A percentile compares a stretch with the other conserved stretches of the same genome.
Conservation (phyloP, 2,888 invertebrate genomes). For the Drosophila rubida region DNA sequence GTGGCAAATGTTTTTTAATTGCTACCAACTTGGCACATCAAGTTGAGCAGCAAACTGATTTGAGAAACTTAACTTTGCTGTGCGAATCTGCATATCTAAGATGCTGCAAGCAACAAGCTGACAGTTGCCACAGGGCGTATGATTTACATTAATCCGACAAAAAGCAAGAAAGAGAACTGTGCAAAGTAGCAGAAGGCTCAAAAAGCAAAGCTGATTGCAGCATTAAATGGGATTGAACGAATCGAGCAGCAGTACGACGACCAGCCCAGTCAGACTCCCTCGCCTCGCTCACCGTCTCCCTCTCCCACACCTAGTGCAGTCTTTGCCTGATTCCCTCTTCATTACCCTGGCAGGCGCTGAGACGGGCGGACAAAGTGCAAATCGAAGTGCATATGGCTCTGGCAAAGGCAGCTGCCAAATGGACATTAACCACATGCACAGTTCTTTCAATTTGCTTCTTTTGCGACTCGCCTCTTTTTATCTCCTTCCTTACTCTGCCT, state of each 20-base stretch:
- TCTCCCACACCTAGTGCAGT: neutral
- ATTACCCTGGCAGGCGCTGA: neutral
- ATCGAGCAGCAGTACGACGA: constrained; percentile 11
- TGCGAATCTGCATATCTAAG: constrained; percentile 23
- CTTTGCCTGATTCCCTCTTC: constrained; percentile 7
- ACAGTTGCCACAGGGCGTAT: constrained; percentile 52
- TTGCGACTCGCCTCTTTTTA: constrained; percentile 11
- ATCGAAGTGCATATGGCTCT: constrained; percentile 54
- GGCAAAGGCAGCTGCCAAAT: constrained; percentile 51
- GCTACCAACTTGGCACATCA: constrained; percentile 6
- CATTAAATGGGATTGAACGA: constrained; percentile 68
- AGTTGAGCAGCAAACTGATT: constrained; percentile 20
- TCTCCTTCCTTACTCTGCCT: neutral
- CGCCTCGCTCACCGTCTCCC: neutral
- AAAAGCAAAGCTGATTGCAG: constrained; percentile 74
- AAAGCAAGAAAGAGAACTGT: constrained; percentile 31
- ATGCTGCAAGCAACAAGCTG: constrained; percentile 38
- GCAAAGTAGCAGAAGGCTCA: constrained; percentile 56
- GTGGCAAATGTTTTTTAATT: constrained; percentile 12
- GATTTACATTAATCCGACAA: constrained; percentile 59
- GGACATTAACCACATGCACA: constrained; percentile 65
- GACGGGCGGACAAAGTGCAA: constrained; percentile 46
- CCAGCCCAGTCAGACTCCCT: constrained; percentile 2
- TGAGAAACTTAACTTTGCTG: constrained; percentile 16
- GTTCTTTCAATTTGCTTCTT: constrained; percentile 39